phyloP scores from a whole-genome alignment of 2,888 invertebrate genomes.

The Euplexia lucipara region DNA sequence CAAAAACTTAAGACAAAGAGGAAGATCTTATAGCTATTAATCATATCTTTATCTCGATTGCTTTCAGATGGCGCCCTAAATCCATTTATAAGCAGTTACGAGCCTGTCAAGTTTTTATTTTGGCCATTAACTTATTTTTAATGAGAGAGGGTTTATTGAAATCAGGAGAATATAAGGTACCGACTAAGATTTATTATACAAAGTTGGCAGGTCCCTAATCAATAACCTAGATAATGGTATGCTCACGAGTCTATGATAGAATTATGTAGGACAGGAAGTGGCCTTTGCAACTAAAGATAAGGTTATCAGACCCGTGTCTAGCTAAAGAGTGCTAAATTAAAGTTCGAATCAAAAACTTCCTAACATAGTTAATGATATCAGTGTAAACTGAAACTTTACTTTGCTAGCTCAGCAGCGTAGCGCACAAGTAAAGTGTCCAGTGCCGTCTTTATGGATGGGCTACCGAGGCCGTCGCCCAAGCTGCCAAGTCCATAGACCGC shows the following conservation, averaged over 20 bases:
- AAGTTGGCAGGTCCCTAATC: not conserved
- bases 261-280: slow-evolving; percentile 5
- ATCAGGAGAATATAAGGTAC: not conserved
- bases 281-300: not conserved
- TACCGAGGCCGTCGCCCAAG: no score
- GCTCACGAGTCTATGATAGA: not conserved
- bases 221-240: no score
- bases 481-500: no score
- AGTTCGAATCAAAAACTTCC: slow-evolving; percentile 12
- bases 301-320: not conserved
- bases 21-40: slow-evolving; percentile 74
- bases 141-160: slow-evolving; percentile 5
- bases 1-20: slow-evolving; percentile 71
- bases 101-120: slow-evolving; percentile 54
- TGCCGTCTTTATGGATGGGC: no score
- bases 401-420: slow-evolving; percentile 7
- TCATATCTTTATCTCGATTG: slow-evolving; percentile 77
- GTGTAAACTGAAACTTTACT: slow-evolving; percentile 2
- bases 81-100: slow-evolving; percentile 71
- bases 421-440: not conserved
- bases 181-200: not conserved
- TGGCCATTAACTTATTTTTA: slow-evolving; percentile 21
- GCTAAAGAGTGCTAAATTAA: not conserved
- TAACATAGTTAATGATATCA: slow-evolving; percentile 23
- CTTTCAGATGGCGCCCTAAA: slow-evolving; percentile 66